Conservation (phyloP, 2,888 invertebrate species). For the Drosophila fungiperda region DNA sequence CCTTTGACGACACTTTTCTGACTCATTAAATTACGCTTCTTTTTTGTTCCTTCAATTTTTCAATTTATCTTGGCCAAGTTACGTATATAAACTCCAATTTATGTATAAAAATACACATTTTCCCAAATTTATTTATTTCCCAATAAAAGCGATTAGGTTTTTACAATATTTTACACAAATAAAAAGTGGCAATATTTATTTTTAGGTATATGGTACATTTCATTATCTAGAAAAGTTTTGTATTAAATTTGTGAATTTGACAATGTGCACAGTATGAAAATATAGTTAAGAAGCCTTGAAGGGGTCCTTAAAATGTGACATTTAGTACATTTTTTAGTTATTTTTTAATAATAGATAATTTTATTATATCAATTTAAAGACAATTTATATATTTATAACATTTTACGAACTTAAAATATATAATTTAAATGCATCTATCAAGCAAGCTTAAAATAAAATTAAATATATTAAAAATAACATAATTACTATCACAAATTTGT, state of each 20-base stretch:
- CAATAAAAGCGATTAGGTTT: neutral
- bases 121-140: neutral
- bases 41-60: conserved; percentile 1
- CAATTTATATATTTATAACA: neutral
- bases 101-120: neutral
- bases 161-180: neutral
- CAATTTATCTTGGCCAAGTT: conserved; percentile 11
- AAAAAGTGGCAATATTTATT: neutral
- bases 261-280: no score
- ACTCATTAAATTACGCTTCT: conserved; percentile 60
- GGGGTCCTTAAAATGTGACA: no score
- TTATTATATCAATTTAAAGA: neutral
- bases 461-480: neutral
- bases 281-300: no score
- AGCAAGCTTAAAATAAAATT: no score
- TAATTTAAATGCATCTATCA: neutral
- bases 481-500: neutral
- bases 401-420: neutral
- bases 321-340: no score
- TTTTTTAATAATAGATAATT: no score
- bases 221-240: no score
- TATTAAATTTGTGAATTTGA: no score
- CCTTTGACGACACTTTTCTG: conserved; percentile 69
- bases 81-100: neutral
- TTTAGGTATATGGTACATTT: neutral